phyloP scores from a whole-genome alignment of 2,888 invertebrate genomes.

The Drosophila incognita region DNA sequence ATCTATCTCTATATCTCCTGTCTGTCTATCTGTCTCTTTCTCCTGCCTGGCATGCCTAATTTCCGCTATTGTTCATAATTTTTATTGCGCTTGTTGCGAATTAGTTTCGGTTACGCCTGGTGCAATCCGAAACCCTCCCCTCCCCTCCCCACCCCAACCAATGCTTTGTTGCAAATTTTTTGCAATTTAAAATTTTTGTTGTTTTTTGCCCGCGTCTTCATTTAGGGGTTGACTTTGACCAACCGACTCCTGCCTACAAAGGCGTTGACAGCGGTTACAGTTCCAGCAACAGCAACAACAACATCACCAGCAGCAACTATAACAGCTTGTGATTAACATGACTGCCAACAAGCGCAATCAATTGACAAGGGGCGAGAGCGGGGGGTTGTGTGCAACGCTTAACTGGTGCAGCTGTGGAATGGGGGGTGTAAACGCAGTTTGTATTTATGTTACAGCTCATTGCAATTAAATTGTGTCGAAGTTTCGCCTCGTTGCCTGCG shows the following conservation, averaged over 20 bases:
- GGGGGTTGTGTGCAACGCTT: constrained; percentile 1
- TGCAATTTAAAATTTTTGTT: constrained; percentile 37
- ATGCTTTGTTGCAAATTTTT: constrained; percentile 14
- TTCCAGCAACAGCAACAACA: constrained; percentile 24
- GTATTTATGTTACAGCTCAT: constrained; percentile 46
- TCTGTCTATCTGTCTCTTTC: constrained; percentile 21
- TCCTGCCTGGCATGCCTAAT: constrained; percentile 68
- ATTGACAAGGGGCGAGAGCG: neutral
- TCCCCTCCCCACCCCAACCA: neutral
- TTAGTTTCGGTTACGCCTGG: constrained; percentile 82
- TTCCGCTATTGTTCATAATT: constrained; percentile 81
- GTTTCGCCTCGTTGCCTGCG: constrained; percentile 25
- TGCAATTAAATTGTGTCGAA: constrained; percentile 60
- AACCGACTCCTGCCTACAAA: constrained; percentile 34
- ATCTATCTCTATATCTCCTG: constrained; percentile 19
- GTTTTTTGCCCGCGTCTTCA: constrained; percentile 30
- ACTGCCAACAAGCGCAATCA: constrained; percentile 49
- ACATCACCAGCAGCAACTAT: constrained; percentile 16
- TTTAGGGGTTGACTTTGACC: constrained; percentile 55
- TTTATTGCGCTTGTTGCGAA: constrained; percentile 82
- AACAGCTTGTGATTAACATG: constrained; percentile 62
- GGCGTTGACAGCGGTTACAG: constrained; percentile 71
- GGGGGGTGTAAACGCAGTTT: constrained; percentile 45
- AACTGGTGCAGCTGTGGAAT: neutral
- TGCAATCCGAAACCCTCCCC: constrained; percentile 3